Conservation (phyloP, 2,797 vertebrate genomes). For the Lindbergichthys nudifrons region DNA sequence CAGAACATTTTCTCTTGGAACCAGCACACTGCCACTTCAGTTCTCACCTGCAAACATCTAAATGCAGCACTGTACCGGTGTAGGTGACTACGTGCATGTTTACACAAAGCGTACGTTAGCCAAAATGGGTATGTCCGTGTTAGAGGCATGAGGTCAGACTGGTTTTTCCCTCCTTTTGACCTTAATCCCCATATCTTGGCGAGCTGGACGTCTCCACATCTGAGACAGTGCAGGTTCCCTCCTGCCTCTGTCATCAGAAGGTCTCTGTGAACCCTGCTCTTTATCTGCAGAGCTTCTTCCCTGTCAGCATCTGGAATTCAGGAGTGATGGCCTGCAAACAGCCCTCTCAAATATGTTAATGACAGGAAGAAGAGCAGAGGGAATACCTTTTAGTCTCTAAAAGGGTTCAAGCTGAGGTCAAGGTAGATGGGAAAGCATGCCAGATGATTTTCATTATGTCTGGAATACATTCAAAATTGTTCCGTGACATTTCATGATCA, state of each 20-base stretch:
- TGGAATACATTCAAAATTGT: neutral
- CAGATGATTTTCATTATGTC: neutral
- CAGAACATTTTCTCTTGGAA: conserved; percentile 72
- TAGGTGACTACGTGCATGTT: conserved; percentile 64
- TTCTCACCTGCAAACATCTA: conserved; percentile 63
- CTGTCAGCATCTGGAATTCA: conserved; percentile 29
- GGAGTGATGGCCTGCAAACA: conserved; percentile 40
- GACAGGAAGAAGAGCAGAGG: conserved; percentile 28
- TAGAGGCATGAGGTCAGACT: conserved; percentile 47
- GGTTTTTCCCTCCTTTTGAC: conserved; percentile 47
- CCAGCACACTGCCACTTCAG: conserved; percentile 75
- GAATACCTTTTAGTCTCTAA: conserved; percentile 13
- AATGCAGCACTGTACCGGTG: conserved; percentile 63
- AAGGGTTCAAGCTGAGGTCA: conserved; percentile 38
- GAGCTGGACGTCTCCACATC: conserved; percentile 7
- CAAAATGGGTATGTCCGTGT: conserved; percentile 25
- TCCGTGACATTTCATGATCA: conserved; percentile 1
- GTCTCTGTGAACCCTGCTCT: conserved; percentile 25
- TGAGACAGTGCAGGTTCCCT: conserved; percentile 27
- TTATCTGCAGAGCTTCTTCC: conserved; percentile 35
- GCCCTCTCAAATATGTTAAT: conserved; percentile 34
- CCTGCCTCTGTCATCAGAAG: conserved; percentile 24
- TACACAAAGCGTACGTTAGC: conserved; percentile 52
- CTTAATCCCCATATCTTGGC: conserved; percentile 60
- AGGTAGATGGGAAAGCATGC: neutral